Evolutionary conservation across 2,113 vertebrate genomes (phyloP).

Genomic region (sheep (Ovis aries)): ARS-UI_Ramb_v3.0 NC_056076.1:11426501-11427000

Average conservation of each 20-base stretch:
- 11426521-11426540: background rate
- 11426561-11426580: fast-evolving
- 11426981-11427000: background rate
- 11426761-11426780: background rate
- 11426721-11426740: fast-evolving
- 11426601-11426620: background rate
- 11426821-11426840: background rate
- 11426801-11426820: background rate
- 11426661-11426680: background rate
- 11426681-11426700: background rate
- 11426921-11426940: background rate
- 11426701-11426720: background rate
- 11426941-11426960: background rate
- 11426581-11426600: background rate
- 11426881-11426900: background rate
- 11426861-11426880: background rate
- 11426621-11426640: background rate
- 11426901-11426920: background rate
- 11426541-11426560: background rate
- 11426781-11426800: fast-evolving
- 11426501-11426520: background rate
- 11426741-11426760: background rate
- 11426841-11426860: background rate
- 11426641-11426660: background rate
- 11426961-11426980: background rate